phyloP scores from a whole-genome alignment of 2,888 invertebrate genomes.

The Oscheius onirici region DNA sequence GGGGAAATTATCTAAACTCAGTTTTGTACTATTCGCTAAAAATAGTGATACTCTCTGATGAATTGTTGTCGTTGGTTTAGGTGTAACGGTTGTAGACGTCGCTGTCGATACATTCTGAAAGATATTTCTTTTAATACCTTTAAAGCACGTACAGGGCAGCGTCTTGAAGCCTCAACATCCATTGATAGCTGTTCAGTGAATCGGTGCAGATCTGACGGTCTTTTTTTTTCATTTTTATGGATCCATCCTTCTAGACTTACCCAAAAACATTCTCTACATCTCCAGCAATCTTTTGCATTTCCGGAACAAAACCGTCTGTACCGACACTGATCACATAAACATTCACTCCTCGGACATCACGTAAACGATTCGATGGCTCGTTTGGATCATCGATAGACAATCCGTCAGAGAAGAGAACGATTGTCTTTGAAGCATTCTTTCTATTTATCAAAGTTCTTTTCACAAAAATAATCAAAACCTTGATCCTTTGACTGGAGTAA shows the following conservation, averaged over 20 bases:
- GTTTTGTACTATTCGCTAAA: background rate
- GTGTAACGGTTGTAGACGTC: conserved; percentile 32
- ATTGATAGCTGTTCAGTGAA: conserved; percentile 54
- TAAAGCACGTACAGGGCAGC: conserved; percentile 42
- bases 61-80: background rate
- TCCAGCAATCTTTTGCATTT: conserved; percentile 67
- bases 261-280: conserved; percentile 65
- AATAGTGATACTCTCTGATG: background rate
- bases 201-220: conserved; percentile 55
- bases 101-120: conserved; percentile 31
- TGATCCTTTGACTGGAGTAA: conserved; percentile 44
- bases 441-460: conserved; percentile 25
- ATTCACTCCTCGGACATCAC: conserved; percentile 54
- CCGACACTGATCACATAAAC: conserved; percentile 66
- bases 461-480: conserved; percentile 44
- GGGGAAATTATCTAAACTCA: background rate
- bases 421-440: conserved; percentile 44
- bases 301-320: conserved; percentile 62
- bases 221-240: conserved; percentile 12
- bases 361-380: conserved; percentile 55
- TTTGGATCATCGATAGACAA: conserved; percentile 68
- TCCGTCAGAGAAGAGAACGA: conserved; percentile 70
- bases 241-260: conserved; percentile 41
- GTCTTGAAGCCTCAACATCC: conserved; percentile 61
- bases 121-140: background rate